Percentiles rank a stretch among this genome's conserved stretches.
Conservation (phyloP, 2,888 invertebrate species). For the Cylloceria caligata region DNA sequence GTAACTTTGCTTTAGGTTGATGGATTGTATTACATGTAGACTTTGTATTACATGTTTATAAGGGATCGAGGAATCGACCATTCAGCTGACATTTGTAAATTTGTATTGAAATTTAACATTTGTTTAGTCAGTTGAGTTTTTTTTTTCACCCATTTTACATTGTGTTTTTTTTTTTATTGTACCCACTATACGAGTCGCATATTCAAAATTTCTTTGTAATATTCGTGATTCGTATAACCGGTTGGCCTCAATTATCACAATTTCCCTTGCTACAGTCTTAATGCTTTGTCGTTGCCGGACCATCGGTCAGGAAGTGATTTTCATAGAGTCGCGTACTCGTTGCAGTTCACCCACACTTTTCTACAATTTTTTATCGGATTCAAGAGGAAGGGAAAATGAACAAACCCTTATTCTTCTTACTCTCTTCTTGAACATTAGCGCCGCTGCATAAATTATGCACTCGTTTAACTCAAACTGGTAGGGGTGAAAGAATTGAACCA, state of each 20-base stretch:
- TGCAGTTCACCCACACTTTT: neutral
- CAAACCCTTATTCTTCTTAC: neutral
- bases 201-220: neutral
- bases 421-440: slow-evolving; percentile 54
- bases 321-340: slow-evolving; percentile 14
- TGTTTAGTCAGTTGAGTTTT: neutral
- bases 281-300: slow-evolving; percentile 10
- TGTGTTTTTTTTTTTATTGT: neutral
- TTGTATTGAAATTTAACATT: neutral
- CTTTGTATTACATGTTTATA: neutral
- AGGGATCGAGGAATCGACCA: neutral
- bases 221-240: slow-evolving; percentile 13
- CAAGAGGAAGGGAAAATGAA: neutral
- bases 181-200: neutral
- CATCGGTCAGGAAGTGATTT: slow-evolving; percentile 34
- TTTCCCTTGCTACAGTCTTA: neutral
- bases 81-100: slow-evolving; percentile 3
- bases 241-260: neutral
- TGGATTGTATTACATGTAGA: slow-evolving; percentile 13
- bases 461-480: slow-evolving; percentile 38
- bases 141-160: neutral
- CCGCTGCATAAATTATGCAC: slow-evolving; percentile 58
- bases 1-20: slow-evolving; percentile 6
- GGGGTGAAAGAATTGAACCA: slow-evolving; percentile 48
- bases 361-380: slow-evolving; percentile 1